Evolutionary conservation across 2,113 vertebrate species (phyloP).

Genomic region (Dipodomys merriami): DNA sequence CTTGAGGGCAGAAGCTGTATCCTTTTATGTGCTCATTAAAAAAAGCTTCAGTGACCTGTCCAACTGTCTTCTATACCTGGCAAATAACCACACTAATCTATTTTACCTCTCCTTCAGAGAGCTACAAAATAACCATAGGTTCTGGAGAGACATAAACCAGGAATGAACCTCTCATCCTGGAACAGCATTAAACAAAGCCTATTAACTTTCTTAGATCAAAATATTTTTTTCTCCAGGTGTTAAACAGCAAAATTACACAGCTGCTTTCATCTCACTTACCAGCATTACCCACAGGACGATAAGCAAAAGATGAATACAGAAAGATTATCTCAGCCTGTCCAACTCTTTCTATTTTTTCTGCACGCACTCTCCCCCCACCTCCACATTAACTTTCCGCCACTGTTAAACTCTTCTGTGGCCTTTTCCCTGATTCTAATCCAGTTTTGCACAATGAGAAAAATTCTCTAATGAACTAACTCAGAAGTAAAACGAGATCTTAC

Average conservation of each 20-base stretch:
- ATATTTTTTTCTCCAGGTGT: neutral
- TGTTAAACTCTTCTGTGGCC: neutral
- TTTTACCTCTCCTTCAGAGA: neutral
- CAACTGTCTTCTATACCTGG: neutral
- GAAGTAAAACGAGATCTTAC: neutral
- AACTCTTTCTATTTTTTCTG: neutral
- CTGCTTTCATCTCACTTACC: neutral
- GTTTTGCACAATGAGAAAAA: neutral
- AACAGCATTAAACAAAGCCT: neutral
- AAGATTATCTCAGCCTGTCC: neutral
- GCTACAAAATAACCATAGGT: neutral
- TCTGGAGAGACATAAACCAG: neutral
- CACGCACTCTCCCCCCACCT: fast-evolving
- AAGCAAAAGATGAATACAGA: neutral
- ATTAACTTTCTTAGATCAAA: neutral
- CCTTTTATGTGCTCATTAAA: slow-evolving; percentile 34
- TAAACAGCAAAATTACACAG: neutral
- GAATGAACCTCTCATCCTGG: neutral
- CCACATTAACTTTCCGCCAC: neutral
- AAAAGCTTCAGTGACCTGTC: neutral
- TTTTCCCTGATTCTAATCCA: neutral
- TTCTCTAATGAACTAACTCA: neutral
- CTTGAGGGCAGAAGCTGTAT: neutral
- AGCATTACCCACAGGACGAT: neutral
- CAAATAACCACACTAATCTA: neutral